These are phyloP conservation scores for Melinaea marsaeus DNA, from an alignment of 2,888 invertebrate genomes.

Conservation along the genomic window DNA sequence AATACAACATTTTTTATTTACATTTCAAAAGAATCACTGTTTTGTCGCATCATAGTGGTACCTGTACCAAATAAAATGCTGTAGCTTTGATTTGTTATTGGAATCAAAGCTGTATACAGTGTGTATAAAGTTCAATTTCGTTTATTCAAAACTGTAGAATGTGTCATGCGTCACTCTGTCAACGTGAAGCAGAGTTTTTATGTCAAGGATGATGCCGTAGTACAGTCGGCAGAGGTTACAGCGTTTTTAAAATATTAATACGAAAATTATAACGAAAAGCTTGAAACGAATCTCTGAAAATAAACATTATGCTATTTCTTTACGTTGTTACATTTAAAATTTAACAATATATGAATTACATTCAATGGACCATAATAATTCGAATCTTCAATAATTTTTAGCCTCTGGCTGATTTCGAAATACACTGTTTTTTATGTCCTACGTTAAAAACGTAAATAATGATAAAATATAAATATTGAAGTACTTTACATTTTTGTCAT, in stretches of 20 bases:
- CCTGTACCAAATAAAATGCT: conserved; percentile 18
- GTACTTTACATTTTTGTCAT: too few species aligned
- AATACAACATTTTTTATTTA: conserved; percentile 1
- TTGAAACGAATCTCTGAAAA: neutral
- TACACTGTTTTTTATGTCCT: too few species aligned
- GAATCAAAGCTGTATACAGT: conserved; percentile 13
- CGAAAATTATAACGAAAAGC: conserved; percentile 18
- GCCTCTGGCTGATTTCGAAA: too few species aligned
- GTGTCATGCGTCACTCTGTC: conserved; percentile 29
- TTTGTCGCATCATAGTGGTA: conserved; percentile 25
- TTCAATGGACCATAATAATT: neutral
- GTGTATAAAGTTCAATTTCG: conserved; percentile 19
- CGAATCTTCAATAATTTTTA: too few species aligned
- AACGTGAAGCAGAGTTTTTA: conserved; percentile 31
- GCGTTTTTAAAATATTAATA: conserved; percentile 1
- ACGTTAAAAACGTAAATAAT: too few species aligned
- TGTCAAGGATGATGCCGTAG: conserved; percentile 33
- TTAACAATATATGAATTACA: neutral
- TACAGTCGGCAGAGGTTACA: conserved; percentile 29
- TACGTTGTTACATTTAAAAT: neutral
- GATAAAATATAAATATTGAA: too few species aligned
- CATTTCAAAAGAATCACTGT: conserved; percentile 23
- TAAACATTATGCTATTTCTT: neutral
- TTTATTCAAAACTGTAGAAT: conserved; percentile 10
- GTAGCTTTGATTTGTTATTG: conserved; percentile 1